Conservation (phyloP, 2,113 vertebrate genomes). For the Rhinichthys klamathensis region DNA sequence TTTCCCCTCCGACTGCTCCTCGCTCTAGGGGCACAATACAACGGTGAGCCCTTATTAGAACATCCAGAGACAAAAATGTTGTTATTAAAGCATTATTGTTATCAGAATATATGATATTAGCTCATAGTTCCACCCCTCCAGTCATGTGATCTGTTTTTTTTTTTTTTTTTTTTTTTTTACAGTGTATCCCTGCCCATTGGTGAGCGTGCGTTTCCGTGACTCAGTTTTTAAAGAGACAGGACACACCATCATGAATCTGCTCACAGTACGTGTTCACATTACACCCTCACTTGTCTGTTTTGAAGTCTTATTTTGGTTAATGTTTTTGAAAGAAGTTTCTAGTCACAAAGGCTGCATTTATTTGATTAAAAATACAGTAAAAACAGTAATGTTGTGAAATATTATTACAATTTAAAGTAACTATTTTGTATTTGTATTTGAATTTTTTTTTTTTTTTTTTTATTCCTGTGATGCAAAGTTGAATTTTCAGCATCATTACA, state of each 20-base stretch:
- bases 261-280: constrained; percentile 84
- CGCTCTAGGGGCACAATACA: constrained; percentile 86
- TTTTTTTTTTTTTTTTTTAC: constrained; percentile 42
- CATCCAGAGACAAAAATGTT: neutral
- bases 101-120: too few relatives aligned
- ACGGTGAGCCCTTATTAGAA: constrained; percentile 71
- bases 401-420: too few relatives aligned
- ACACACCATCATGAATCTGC: constrained; percentile 92
- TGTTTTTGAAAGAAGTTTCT: too few relatives aligned
- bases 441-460: too few relatives aligned
- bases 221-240: constrained; percentile 90
- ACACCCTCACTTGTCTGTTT: neutral
- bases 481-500: neutral
- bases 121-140: neutral
- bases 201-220: constrained; percentile 84
- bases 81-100: too few relatives aligned
- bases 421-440: too few relatives aligned
- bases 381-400: too few relatives aligned
- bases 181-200: constrained; percentile 86
- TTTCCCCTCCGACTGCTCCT: constrained; percentile 92
- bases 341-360: too few relatives aligned
- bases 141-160: constrained; percentile 5
- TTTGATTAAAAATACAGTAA: too few relatives aligned
- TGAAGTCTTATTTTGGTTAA: too few relatives aligned
- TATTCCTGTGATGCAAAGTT: neutral